Evolutionary conservation across 1,140 invertebrate genomes (phyloP).

Genomic region (Cydia amplana): DNA sequence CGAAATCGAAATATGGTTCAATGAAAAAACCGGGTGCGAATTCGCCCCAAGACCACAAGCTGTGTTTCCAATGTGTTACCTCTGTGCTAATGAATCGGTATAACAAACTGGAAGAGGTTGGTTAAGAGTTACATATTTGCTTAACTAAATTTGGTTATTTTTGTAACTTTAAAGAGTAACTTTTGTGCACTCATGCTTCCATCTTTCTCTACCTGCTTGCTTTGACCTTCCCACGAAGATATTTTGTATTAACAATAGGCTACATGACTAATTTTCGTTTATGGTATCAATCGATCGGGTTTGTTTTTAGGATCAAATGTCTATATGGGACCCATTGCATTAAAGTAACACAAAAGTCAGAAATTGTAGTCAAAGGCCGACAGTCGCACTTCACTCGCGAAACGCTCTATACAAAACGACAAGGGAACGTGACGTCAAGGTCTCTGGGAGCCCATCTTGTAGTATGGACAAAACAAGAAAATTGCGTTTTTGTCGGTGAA

Average conservation of each 20-base stretch:
- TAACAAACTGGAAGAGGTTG: not conserved
- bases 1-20: not conserved
- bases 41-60: not conserved
- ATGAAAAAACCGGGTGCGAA: constrained; percentile 1
- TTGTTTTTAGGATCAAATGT: no score
- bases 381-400: no score
- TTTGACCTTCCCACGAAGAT: not conserved
- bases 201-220: not conserved
- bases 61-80: not conserved
- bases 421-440: no score
- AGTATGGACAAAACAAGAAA: no score
- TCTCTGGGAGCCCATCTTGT: no score
- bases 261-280: no score
- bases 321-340: no score
- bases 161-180: not conserved
- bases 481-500: no score
- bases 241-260: not conserved
- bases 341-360: no score
- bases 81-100: not conserved
- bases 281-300: no score
- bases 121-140: not conserved
- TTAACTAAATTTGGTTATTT: not conserved
- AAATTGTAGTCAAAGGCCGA: no score
- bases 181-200: not conserved
- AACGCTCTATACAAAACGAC: no score